A percentile compares a stretch with the other conserved stretches of the same genome.
These are phyloP conservation scores for Trichechus manatus DNA, from an alignment of 2,113 vertebrate species.

Conservation along the genomic window DNA sequence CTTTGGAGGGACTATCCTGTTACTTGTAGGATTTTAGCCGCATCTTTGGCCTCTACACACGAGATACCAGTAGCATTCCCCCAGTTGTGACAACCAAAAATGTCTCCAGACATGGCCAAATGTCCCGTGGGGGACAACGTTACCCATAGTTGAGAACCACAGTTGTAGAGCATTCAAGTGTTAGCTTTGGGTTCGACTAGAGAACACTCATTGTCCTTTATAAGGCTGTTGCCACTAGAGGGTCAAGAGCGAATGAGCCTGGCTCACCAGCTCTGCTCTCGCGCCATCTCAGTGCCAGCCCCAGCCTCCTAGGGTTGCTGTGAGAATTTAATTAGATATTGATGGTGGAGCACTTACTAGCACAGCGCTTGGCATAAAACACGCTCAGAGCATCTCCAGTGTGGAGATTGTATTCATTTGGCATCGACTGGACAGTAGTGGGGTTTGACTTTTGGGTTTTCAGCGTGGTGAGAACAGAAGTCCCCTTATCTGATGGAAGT, in stretches of 20 bases:
- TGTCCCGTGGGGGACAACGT: not conserved
- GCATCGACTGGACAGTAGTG: not conserved
- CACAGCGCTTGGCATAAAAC: not conserved
- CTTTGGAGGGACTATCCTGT: not conserved
- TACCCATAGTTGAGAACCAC: no score
- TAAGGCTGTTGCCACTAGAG: not conserved
- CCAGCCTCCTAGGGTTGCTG: not conserved
- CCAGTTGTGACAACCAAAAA: not conserved
- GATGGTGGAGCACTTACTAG: not conserved
- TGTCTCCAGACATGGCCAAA: not conserved
- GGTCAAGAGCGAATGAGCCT: not conserved
- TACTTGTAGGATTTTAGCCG: not conserved
- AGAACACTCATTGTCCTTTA: not conserved
- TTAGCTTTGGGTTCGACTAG: not conserved
- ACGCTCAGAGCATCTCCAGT: not conserved
- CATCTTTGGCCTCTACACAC: rapidly evolving
- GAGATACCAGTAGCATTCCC: not conserved
- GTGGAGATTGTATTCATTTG: not conserved
- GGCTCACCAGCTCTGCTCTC: no score
- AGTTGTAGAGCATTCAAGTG: not conserved
- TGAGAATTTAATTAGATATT: not conserved
- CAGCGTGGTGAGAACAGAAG: not conserved
- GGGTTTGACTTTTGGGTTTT: no score
- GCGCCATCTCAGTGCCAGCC: not conserved
- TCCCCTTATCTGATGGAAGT: not conserved